Base-by-base conservation (phyloP, 2,113 vertebrate genomes). In the Lethenteron camtschaticum region DNA sequence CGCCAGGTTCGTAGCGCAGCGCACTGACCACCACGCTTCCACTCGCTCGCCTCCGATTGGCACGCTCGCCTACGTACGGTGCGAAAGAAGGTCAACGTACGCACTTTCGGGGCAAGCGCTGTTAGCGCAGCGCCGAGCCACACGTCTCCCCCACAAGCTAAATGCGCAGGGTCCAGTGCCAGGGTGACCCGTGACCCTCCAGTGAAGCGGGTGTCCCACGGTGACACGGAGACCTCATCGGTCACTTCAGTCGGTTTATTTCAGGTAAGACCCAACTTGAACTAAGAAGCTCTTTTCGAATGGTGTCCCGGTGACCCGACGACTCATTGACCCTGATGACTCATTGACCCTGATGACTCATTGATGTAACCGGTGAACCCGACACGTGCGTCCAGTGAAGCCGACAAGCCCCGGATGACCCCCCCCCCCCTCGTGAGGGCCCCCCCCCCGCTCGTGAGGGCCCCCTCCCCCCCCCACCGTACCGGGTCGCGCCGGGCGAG, bases 401-500 rank as follows among this genome's bases (percentile, higher is more conserved):
- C 10, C 10, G 5, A 14, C 3, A 13, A 56, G 6, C 18, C 68
- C 11, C 12, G 14, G 9, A 12, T 69, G n/a, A 69, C 10, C 2
- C 57, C n/a, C n/a, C n/a, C 20, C 20, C 63, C 63, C 9, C 20
- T 3, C 10, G 20, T 9, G n/a, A 9, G n/a, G 20, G 20, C 9
- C 63, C 20, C 63, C 63, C 1, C n/a, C n/a, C 20, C 20, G 20
- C 20, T 20, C 20, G 63, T 16, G 9, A 68, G n/a, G 63, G 63
- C 9, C 20, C 14, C 14, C 60, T 18, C 16, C 16, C 16, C 16
- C n/a, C 10, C n/a, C n/a, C n/a, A 9, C 72, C 78, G 85, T 79
- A 96, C 90, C 85, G 85, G 78, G 60, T 79, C 78, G 12, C 75
- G 18, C 2, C 73, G 76, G 0, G 79, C 75, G 57, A 87, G 81